Evolutionary conservation across 2,888 invertebrate species (phyloP).

Genomic region (Terebella lapidaria): DNA sequence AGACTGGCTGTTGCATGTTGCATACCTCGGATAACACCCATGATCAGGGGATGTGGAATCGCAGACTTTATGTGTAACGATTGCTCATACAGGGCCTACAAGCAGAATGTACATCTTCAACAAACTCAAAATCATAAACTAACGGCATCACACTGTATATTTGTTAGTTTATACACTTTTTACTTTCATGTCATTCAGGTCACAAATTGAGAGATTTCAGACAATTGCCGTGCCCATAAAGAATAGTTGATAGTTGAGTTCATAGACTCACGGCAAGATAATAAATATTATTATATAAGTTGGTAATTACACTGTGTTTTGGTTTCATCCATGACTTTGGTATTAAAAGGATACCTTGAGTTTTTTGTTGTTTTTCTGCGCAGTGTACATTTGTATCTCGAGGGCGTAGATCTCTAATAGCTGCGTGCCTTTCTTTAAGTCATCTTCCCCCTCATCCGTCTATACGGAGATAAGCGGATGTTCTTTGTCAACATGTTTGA

Average conservation of each 20-base stretch:
- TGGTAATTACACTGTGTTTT: too few relatives aligned
- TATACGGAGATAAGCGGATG: too few relatives aligned
- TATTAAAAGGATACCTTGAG: slow-evolving; percentile 58
- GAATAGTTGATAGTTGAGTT: too few relatives aligned
- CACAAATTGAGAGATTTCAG: too few relatives aligned
- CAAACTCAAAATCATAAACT: neutral
- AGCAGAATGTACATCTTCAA: slow-evolving; percentile 9
- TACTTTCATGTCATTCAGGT: too few relatives aligned
- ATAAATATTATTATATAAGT: too few relatives aligned
- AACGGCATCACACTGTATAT: neutral
- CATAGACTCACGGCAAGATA: too few relatives aligned
- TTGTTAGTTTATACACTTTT: too few relatives aligned
- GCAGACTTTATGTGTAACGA: slow-evolving; percentile 98
- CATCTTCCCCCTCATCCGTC: slow-evolving; percentile 97
- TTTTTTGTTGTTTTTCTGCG: slow-evolving; percentile 98
- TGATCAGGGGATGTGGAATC: slow-evolving; percentile 98
- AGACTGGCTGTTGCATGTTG: too few relatives aligned
- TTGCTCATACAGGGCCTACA: slow-evolving; percentile 84
- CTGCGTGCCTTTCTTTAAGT: slow-evolving; percentile 93
- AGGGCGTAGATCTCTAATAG: slow-evolving; percentile 95
- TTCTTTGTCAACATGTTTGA: too few relatives aligned
- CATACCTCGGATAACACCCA: slow-evolving; percentile 98
- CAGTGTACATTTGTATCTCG: slow-evolving; percentile 99
- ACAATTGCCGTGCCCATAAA: too few relatives aligned
- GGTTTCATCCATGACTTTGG: too few relatives aligned